Percentiles rank a stretch among this genome's conserved stretches.
phyloP scores from a whole-genome alignment of 2,113 vertebrate species.

The Sceloporus tristichus region DNA sequence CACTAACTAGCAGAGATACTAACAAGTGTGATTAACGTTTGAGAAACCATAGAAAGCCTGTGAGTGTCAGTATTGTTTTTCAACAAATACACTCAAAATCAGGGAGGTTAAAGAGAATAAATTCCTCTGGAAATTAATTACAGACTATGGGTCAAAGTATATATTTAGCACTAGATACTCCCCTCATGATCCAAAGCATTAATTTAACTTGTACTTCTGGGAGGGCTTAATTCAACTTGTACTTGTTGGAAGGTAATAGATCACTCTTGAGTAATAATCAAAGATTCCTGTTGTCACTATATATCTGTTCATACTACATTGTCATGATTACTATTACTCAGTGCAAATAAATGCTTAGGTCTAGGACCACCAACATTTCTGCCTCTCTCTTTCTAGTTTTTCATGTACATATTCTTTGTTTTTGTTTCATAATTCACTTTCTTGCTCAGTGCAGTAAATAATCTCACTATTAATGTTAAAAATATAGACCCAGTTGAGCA shows the following conservation, averaged over 20 bases:
- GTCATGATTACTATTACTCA: neutral
- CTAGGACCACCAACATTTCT: neutral
- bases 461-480: neutral
- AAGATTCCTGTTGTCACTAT: neutral
- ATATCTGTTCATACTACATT: neutral
- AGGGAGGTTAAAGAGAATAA: neutral
- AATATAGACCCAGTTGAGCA: no score
- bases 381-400: neutral
- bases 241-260: neutral
- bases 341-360: neutral
- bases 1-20: neutral
- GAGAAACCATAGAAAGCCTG: neutral
- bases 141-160: neutral
- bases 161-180: slow-evolving; percentile 1
- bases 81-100: neutral
- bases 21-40: neutral
- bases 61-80: neutral
- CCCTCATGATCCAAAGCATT: neutral
- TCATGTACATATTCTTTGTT: neutral
- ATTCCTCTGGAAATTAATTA: neutral
- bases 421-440: neutral
- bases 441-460: neutral
- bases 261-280: slow-evolving; percentile 2
- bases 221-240: neutral
- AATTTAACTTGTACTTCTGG: neutral